phyloP scores from a whole-genome alignment of 2,113 vertebrate species.

The Lichenostomus cassidix region DNA sequence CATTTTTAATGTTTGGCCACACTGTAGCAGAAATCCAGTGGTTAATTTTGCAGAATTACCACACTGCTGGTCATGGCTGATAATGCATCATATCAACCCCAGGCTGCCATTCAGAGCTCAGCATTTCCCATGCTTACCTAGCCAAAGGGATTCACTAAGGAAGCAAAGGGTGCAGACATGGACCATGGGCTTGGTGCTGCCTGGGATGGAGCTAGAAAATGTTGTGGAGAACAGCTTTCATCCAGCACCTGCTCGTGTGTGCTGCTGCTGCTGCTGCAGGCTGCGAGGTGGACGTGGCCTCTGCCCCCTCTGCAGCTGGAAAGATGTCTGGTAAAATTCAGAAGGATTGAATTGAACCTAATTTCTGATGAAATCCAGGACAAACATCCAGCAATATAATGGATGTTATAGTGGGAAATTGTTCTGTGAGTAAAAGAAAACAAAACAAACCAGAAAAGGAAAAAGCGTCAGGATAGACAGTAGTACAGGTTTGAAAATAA shows the following conservation, averaged over 20 bases:
- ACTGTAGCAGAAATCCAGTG: not conserved
- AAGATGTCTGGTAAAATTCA: not conserved
- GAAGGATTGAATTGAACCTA: not conserved
- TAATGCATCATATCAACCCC: not conserved
- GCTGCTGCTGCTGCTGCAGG: not conserved
- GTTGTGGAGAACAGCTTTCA: not conserved
- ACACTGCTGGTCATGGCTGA: not conserved
- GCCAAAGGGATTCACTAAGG: not conserved
- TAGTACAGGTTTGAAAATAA: not conserved
- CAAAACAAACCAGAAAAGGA: too few relatives aligned
- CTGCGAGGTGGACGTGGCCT: fast-evolving
- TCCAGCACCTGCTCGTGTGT: not conserved
- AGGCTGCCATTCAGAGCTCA: not conserved
- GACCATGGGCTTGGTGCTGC: not conserved
- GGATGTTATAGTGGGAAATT: not conserved
- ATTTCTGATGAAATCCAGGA: not conserved
- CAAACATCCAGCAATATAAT: fast-evolving
- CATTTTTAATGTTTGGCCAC: not conserved
- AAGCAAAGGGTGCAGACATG: too few relatives aligned
- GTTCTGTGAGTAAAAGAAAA: not conserved
- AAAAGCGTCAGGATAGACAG: not conserved
- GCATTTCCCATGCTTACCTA: fast-evolving
- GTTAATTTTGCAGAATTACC: not conserved
- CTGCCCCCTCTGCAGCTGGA: not conserved
- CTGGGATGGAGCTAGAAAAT: not conserved